These are phyloP conservation scores for Hippocampus guttulatus DNA, from an alignment of 2,113 vertebrate genomes.

Conservation along the genomic window DNA sequence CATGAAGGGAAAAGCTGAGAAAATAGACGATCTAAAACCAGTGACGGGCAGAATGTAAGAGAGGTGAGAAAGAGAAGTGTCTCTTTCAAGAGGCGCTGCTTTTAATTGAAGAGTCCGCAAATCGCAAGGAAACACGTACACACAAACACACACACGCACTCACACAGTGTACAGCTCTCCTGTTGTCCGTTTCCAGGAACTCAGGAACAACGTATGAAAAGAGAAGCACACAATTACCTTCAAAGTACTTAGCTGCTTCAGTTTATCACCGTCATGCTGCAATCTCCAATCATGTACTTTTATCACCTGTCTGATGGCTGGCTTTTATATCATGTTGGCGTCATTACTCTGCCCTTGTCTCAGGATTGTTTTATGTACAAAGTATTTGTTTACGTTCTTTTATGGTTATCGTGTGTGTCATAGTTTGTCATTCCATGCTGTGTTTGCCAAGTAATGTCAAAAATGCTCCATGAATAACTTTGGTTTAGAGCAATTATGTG, in stretches of 20 bases:
- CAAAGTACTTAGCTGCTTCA: neutral
- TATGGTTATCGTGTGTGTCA: neutral
- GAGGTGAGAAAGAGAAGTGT: slow-evolving; percentile 13
- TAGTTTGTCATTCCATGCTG: neutral
- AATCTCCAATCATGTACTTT: neutral
- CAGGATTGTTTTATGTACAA: neutral
- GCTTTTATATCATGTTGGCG: neutral
- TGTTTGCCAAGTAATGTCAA: neutral
- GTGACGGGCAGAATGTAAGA: slow-evolving; percentile 3
- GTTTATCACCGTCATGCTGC: neutral
- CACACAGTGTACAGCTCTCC: neutral
- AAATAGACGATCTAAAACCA: neutral
- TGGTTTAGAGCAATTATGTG: neutral
- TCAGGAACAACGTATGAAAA: neutral
- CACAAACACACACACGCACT: neutral
- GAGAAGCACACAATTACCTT: neutral
- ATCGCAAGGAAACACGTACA: neutral
- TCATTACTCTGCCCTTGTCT: neutral
- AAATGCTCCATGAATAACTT: neutral
- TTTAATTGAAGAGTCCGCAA: neutral
- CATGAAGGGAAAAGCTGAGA: slow-evolving; percentile 2
- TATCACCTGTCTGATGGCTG: neutral
- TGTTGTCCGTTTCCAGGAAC: neutral
- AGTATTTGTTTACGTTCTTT: neutral
- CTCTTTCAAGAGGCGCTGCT: slow-evolving; percentile 41